phyloP scores from a whole-genome alignment of 2,113 vertebrate genomes.

The Corythornis cristatus region DNA sequence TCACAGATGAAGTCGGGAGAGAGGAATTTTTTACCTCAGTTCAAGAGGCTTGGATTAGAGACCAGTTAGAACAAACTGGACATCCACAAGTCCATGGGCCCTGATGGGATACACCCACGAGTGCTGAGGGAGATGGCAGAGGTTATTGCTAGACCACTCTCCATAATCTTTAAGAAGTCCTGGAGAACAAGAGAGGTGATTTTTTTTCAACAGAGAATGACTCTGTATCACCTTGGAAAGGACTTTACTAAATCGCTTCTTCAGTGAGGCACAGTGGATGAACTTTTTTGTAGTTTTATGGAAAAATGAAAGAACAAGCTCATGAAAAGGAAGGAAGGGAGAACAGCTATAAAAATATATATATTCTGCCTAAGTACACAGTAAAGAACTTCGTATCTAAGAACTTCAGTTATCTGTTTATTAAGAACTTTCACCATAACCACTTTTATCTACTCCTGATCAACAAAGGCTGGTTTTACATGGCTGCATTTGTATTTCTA shows the following conservation, averaged over 20 bases:
- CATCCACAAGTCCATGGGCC: no score
- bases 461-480: neutral
- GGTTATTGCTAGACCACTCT: no score
- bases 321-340: rapidly evolving
- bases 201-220: neutral
- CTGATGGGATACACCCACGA: no score
- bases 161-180: no score
- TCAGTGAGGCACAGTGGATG: neutral
- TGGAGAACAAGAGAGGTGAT: no score
- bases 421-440: neutral
- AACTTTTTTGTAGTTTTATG: neutral
- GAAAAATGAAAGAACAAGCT: neutral
- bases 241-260: neutral
- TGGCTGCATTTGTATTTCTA: neutral
- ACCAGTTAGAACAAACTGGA: no score
- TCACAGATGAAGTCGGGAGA: no score
- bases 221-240: neutral
- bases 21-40: no score
- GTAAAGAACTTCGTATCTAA: neutral
- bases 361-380: neutral
- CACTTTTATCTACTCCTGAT: neutral
- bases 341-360: neutral
- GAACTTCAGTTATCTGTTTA: neutral
- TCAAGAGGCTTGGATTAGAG: no score
- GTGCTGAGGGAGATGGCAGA: no score